Conservation (phyloP, 2,888 invertebrate genomes). For the Cephus rjabovi region DNA sequence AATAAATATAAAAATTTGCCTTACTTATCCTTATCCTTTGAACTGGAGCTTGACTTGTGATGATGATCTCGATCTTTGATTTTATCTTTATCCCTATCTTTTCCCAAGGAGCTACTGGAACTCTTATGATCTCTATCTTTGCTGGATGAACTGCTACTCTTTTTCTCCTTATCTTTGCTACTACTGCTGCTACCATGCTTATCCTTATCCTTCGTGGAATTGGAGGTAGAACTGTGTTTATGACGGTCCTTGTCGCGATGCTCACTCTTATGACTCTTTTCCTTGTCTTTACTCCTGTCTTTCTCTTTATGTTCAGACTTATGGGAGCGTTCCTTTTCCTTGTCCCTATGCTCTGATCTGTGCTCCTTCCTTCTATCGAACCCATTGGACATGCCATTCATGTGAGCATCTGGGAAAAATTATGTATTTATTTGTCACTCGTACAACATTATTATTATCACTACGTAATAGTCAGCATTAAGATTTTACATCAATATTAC, state of each 20-base stretch:
- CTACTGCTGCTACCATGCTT: slow-evolving; percentile 65
- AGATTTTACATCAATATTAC: too few relatives aligned
- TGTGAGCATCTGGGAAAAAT: slow-evolving; percentile 66
- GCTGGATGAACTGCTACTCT: slow-evolving; percentile 55
- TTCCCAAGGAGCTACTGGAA: slow-evolving; percentile 63
- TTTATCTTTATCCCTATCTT: slow-evolving; percentile 65
- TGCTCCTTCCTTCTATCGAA: slow-evolving; percentile 72
- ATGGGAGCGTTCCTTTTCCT: slow-evolving; percentile 66
- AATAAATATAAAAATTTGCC: slow-evolving; percentile 12
- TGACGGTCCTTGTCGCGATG: slow-evolving; percentile 77
- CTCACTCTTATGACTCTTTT: slow-evolving; percentile 62
- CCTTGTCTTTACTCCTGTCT: slow-evolving; percentile 73
- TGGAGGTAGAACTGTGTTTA: slow-evolving; percentile 64
- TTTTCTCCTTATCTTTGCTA: slow-evolving; percentile 53
- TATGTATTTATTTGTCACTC: too few relatives aligned
- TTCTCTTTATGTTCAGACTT: slow-evolving; percentile 66
- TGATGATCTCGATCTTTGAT: slow-evolving; percentile 67
- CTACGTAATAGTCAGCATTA: too few relatives aligned
- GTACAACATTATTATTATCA: too few relatives aligned
- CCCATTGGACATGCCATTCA: slow-evolving; percentile 87
- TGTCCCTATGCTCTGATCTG: slow-evolving; percentile 71
- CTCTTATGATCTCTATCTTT: slow-evolving; percentile 65
- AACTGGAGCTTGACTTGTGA: slow-evolving; percentile 61
- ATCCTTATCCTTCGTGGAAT: slow-evolving; percentile 63
- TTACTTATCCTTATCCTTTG: slow-evolving; percentile 64